Base-by-base conservation (phyloP, 2,113 vertebrate species). In the Neopipo cinnamomea region DNA sequence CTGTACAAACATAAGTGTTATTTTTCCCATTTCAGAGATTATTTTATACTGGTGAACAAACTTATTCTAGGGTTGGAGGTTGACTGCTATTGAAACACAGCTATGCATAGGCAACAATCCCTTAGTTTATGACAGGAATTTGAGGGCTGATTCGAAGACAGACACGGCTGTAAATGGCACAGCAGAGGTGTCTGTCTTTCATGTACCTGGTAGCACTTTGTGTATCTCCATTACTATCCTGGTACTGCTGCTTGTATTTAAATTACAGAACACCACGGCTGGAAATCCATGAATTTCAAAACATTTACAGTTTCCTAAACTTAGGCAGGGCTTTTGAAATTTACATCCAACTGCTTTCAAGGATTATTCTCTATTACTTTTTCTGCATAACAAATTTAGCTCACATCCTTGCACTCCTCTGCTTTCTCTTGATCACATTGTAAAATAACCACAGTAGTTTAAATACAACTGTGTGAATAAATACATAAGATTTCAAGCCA, bases 311-410 rank as follows among this genome's bases (percentile, higher is more conserved):
- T 72, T 92, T 95, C 78, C 65, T 58, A 91, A 93, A 66, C 68
- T 84, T 88, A 88, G 74, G n/a, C 37, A 94, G 6, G 47, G 76
- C 52, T 90, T 97, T 90, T 90, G 70, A 93, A 95, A 93, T 90
- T 97, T 82, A 89, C 33, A 91, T 93, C 87, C 94, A 89, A 85
- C 92, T 87, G 79, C 85, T 97, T 91, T 74, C 66, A 94, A 93
- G 93, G 84, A 96, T 97, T 96, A 95, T 83, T 96, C 53, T 93
- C 52, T 90, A 85, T 88, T 85, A 77, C 37, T 52, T 91, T 93
- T 95, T 79, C 86, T 95, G 75, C 79, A 91, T 62, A 96, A 89
- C 75, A 94, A 93, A 88, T 83, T 85, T 72, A 93, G 70, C 50
- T 89, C 95, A 87, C 79, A 37, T 58, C 62, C 63, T 95, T 94